Percentiles rank a stretch among this genome's conserved stretches.
Conservation (phyloP, 2,113 vertebrate genomes). For the Pseudopipra pipra region DNA sequence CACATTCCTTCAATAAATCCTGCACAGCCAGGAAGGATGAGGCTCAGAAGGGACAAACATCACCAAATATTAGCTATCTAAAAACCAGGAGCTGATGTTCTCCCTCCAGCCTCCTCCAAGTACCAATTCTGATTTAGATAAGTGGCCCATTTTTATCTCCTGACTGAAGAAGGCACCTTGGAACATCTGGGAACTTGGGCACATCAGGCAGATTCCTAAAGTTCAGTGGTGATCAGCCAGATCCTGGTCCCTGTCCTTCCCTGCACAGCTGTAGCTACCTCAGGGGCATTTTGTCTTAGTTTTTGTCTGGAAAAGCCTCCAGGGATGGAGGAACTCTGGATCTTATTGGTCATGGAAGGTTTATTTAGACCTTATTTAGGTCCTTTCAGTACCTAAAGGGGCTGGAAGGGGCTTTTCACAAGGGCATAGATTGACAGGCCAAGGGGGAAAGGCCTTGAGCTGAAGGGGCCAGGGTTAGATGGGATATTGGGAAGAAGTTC, state of each 20-base stretch:
- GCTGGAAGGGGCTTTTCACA: neutral
- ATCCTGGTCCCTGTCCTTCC: neutral
- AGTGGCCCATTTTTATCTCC: neutral
- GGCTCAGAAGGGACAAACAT: neutral
- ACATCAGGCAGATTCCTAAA: neutral
- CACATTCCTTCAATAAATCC: neutral
- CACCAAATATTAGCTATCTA: neutral
- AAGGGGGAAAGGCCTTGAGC: neutral
- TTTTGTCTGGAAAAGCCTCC: neutral
- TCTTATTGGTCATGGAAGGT: neutral
- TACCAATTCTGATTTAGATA: neutral
- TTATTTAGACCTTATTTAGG: neutral
- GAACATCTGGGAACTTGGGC: neutral
- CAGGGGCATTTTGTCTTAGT: neutral
- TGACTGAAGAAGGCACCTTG: neutral
- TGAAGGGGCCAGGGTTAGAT: accelerated
- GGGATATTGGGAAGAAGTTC: neutral
- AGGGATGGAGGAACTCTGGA: neutral
- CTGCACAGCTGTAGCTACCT: neutral
- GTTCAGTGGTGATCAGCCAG: neutral
- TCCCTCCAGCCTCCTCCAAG: neutral
- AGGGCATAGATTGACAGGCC: neutral
- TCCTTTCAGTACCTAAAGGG: neutral
- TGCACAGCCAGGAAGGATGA: neutral
- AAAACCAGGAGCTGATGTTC: neutral